A percentile compares a stretch with the other conserved stretches of the same genome.
Conservation (phyloP, 2,888 invertebrate species). For the Gortyna flavago region DNA sequence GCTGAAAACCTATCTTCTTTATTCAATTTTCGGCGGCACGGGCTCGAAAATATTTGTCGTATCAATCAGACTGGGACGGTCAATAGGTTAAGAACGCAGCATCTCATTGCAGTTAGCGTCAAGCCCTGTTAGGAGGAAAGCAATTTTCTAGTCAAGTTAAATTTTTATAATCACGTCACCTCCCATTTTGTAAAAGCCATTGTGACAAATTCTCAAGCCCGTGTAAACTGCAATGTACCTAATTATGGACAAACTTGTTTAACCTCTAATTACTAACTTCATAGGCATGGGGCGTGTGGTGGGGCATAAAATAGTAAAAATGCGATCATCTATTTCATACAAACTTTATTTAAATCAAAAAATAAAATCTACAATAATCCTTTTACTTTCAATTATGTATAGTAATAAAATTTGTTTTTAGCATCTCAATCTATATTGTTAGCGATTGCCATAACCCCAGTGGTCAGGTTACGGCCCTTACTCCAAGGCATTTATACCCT, state of each 20-base stretch:
- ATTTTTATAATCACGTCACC: no score
- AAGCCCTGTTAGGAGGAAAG: no score
- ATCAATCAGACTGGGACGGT: no score
- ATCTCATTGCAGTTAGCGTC: no score
- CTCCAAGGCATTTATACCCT: slow-evolving; percentile 77
- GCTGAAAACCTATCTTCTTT: no score
- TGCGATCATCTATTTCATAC: slow-evolving; percentile 81
- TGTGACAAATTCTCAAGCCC: background rate
- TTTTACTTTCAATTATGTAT: slow-evolving; percentile 85
- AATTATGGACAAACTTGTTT: background rate
- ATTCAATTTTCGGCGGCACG: no score
- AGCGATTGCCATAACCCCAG: slow-evolving; percentile 65
- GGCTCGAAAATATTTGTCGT: no score
- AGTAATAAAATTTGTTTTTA: slow-evolving; percentile 85
- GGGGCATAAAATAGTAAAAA: slow-evolving; percentile 39
- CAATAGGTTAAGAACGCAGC: no score
- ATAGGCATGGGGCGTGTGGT: background rate
- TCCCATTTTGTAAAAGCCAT: no score
- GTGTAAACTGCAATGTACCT: background rate
- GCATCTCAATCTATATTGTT: slow-evolving; percentile 74
- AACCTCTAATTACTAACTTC: background rate
- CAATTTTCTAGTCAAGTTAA: no score
- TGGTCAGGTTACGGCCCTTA: slow-evolving; percentile 52
- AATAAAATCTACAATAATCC: slow-evolving; percentile 90
- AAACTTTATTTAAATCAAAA: slow-evolving; percentile 90